Evolutionary conservation across 2,888 invertebrate species (phyloP).

Genomic region (Acheta domesticus): DNA sequence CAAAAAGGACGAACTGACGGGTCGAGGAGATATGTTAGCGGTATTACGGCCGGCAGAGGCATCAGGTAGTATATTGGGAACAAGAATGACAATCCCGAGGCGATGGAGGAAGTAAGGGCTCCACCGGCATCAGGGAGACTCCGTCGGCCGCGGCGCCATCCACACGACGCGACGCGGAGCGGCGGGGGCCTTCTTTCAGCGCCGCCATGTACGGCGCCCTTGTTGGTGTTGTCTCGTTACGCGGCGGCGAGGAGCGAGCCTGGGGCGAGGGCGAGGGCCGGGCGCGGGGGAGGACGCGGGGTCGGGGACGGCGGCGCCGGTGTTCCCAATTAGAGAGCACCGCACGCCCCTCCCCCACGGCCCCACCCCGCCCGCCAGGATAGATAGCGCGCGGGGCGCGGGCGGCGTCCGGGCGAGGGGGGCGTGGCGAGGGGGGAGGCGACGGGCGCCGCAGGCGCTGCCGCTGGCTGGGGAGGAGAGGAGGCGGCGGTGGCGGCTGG

Average conservation of each 20-base stretch:
- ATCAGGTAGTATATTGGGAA: no score
- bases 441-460: background rate
- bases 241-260: background rate
- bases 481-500: conserved; percentile 18
- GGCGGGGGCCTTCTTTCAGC: background rate
- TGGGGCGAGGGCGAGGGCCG: background rate
- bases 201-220: background rate
- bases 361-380: conserved; percentile 2
- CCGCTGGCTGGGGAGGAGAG: background rate
- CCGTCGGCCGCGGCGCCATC: no score
- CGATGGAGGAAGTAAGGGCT: no score
- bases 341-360: conserved; percentile 5
- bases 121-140: no score
- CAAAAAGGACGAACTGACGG: no score
- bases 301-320: conserved; percentile 22
- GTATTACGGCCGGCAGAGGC: no score
- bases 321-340: conserved; percentile 31
- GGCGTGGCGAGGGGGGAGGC: background rate
- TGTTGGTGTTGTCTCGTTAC: background rate
- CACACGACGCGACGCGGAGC: no score
- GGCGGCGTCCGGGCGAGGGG: background rate
- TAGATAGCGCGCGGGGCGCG: background rate
- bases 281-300: background rate
- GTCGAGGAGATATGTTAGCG: no score
- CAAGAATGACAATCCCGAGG: no score